Evolutionary conservation across 2,797 vertebrate species (phyloP).

Genomic region (Tragopan temminckii): DNA sequence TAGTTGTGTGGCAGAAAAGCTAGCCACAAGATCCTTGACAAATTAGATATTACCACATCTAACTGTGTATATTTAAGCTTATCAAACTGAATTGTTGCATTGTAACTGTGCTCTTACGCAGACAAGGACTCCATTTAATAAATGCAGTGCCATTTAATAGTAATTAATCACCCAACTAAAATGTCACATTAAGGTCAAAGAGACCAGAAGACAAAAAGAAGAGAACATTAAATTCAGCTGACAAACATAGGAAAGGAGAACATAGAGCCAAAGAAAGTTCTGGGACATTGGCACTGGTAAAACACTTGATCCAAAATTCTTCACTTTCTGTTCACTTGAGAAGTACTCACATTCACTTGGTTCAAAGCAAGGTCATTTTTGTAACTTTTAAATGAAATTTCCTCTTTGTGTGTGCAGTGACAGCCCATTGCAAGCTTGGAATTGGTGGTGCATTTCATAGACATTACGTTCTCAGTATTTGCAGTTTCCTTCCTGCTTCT

Average conservation of each 20-base stretch:
- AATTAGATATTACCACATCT: conserved; percentile 85
- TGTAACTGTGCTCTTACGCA: conserved; percentile 78
- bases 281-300: conserved; percentile 72
- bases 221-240: conserved; percentile 78
- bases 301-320: conserved; percentile 75
- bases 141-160: conserved; percentile 80
- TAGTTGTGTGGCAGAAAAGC: conserved; percentile 79
- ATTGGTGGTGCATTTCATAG: conserved; percentile 47
- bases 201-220: conserved; percentile 78
- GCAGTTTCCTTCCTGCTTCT: conserved; percentile 11
- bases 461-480: conserved; percentile 26
- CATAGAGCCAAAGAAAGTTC: conserved; percentile 71
- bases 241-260: conserved; percentile 74
- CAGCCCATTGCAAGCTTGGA: conserved; percentile 54
- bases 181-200: conserved; percentile 86
- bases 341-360: conserved; percentile 72
- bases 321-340: conserved; percentile 69
- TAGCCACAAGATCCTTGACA: conserved; percentile 81
- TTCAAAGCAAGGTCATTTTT: conserved; percentile 74
- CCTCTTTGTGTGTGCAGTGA: conserved; percentile 32
- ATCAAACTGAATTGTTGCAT: conserved; percentile 85
- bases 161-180: conserved; percentile 83
- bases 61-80: conserved; percentile 86
- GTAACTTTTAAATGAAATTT: conserved; percentile 71
- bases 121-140: conserved; percentile 84